phyloP scores from a whole-genome alignment of 2,888 invertebrate genomes.

The Lymantria monacha region DNA sequence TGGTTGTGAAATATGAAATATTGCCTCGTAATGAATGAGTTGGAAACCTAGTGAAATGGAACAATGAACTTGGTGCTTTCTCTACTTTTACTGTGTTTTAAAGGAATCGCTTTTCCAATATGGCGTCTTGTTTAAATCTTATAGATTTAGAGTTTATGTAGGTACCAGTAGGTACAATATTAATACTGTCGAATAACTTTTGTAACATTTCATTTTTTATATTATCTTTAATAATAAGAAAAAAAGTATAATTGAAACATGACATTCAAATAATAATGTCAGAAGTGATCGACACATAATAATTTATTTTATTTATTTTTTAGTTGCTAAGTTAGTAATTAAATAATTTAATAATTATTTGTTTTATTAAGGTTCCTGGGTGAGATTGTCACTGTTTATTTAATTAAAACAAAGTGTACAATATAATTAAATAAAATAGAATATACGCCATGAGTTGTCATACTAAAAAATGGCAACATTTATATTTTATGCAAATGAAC shows the following conservation, averaged over 20 bases:
- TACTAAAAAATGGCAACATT: too few species aligned
- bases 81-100: background rate
- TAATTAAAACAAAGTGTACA: constrained; percentile 20
- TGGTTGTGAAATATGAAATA: background rate
- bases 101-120: background rate
- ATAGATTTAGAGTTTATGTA: background rate
- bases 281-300: constrained; percentile 43
- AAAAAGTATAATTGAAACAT: background rate
- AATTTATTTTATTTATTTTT: constrained; percentile 45
- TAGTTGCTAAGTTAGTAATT: constrained; percentile 30
- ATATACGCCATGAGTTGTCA: background rate
- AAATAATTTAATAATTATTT: constrained; percentile 14
- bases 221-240: background rate
- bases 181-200: constrained; percentile 2
- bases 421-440: background rate
- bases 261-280: background rate
- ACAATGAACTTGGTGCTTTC: background rate
- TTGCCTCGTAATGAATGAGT: background rate
- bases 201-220: background rate
- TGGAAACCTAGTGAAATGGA: background rate
- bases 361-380: constrained; percentile 36
- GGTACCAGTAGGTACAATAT: constrained; percentile 4
- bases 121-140: constrained; percentile 1
- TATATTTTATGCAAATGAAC: too few species aligned
- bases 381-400: constrained; percentile 38